Conservation (phyloP, 2,888 invertebrate genomes). For the Cephus rjabovi region DNA sequence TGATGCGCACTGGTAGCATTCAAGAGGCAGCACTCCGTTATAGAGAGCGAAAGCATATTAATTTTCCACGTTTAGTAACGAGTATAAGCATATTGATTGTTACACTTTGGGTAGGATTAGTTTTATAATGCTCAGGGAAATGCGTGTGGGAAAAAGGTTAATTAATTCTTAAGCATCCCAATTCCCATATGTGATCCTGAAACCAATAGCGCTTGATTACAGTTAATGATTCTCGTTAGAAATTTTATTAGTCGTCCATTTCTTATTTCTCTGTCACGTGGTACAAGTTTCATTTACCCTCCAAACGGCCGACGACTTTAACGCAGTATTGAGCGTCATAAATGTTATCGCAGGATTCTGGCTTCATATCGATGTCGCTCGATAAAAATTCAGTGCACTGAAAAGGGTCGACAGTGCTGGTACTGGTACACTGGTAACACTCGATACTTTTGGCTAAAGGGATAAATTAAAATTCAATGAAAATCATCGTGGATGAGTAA, state of each 20-base stretch:
- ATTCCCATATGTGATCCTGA: neutral
- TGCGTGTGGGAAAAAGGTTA: conserved; percentile 12
- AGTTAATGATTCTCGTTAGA: neutral
- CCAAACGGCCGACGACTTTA: conserved; percentile 91
- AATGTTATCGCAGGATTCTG: conserved; percentile 81
- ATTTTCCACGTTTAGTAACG: neutral
- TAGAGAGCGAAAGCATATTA: neutral
- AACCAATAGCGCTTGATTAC: neutral
- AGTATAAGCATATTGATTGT: neutral
- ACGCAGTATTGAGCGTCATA: conserved; percentile 91
- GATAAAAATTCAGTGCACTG: conserved; percentile 86
- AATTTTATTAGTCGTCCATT: neutral
- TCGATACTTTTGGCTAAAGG: conserved; percentile 74
- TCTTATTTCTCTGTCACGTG: conserved; percentile 7
- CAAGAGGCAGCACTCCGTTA: conserved; percentile 62
- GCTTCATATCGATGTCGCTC: conserved; percentile 74
- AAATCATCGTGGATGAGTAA: conserved; percentile 15
- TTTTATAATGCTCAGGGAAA: neutral
- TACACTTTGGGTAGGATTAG: neutral
- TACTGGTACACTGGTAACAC: conserved; percentile 92
- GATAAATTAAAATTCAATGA: neutral
- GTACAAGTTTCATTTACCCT: conserved; percentile 73
- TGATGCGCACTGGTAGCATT: conserved; percentile 85
- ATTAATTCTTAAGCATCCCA: neutral
- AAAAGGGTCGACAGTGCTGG: conserved; percentile 80